Percentiles rank a stretch among this genome's conserved stretches.
Conservation (phyloP, 2,888 invertebrate genomes). For the Drosophila tanythrix region DNA sequence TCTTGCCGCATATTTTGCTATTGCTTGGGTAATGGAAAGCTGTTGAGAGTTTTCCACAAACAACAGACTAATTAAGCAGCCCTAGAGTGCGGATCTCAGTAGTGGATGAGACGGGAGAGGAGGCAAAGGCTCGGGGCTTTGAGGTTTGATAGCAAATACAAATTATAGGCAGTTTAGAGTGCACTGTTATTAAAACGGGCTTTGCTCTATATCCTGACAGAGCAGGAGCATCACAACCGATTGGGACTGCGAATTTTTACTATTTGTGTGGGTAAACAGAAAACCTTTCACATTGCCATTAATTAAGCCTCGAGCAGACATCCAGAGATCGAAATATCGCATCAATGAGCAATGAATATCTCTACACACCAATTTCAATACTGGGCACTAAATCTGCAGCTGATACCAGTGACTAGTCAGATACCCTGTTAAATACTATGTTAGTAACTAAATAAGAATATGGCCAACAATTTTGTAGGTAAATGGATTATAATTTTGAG, state of each 20-base stretch:
- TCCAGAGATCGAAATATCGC: conserved; percentile 37
- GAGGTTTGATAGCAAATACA: neutral
- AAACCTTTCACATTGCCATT: conserved; percentile 35
- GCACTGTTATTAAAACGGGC: neutral
- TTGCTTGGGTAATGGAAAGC: conserved; percentile 42
- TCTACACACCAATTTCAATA: conserved; percentile 15
- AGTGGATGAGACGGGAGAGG: neutral
- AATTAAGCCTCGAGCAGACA: conserved; percentile 58
- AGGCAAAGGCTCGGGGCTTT: too few species aligned
- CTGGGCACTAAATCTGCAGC: neutral
- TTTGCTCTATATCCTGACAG: neutral
- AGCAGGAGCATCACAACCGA: neutral
- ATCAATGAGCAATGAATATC: conserved; percentile 54
- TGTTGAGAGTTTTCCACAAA: conserved; percentile 34
- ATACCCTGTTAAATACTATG: conserved; percentile 15
- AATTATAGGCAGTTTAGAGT: conserved; percentile 3
- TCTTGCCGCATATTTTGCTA: conserved; percentile 5
- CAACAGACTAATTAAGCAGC: conserved; percentile 45
- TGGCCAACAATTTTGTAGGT: neutral
- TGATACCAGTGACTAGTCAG: neutral
- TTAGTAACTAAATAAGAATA: neutral
- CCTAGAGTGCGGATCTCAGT: neutral
- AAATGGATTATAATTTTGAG: neutral
- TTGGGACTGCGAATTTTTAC: conserved; percentile 7
- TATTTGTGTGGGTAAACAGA: neutral